Percentiles rank a stretch among this genome's conserved stretches.
Evolutionary conservation across 2,113 vertebrate species (phyloP).

Genomic region (Myrmecophaga tridactyla): DNA sequence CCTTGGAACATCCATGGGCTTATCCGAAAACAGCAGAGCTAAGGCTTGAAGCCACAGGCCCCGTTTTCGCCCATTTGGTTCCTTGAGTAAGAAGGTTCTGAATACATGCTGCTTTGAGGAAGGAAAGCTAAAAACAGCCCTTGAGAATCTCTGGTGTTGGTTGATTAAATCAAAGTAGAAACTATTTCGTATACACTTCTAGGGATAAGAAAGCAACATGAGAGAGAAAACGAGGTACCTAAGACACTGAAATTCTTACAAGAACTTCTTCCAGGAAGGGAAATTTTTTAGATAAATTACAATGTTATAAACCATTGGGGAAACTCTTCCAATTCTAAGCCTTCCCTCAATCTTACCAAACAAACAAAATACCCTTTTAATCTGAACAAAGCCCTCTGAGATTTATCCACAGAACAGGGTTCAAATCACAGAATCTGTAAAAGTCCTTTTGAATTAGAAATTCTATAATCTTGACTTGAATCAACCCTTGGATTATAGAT

Average conservation of each 20-base stretch:
- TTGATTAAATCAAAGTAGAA: background rate
- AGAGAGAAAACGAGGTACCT: background rate
- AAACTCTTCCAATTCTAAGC: background rate
- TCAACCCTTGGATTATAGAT: background rate
- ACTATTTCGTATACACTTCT: background rate
- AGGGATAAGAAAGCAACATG: background rate
- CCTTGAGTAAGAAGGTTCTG: background rate
- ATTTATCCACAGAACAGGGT: background rate
- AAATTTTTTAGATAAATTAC: background rate
- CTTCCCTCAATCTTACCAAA: background rate
- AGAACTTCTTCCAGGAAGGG: background rate
- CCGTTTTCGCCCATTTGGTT: background rate
- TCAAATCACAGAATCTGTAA: conserved; percentile 32
- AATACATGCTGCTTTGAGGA: background rate
- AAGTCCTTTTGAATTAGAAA: conserved; percentile 15
- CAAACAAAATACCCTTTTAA: background rate
- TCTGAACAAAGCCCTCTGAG: background rate
- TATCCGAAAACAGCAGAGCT: background rate
- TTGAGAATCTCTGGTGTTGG: background rate
- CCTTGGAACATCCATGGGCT: background rate
- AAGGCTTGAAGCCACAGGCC: background rate
- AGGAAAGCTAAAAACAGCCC: background rate
- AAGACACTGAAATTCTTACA: background rate
- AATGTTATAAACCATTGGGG: background rate
- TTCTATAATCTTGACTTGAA: conserved; percentile 15